A percentile compares a stretch with the other conserved stretches of the same genome.
These are phyloP conservation scores for Adrianichthys oophorus DNA, from an alignment of 2,797 vertebrate species.

Conservation along the genomic window DNA sequence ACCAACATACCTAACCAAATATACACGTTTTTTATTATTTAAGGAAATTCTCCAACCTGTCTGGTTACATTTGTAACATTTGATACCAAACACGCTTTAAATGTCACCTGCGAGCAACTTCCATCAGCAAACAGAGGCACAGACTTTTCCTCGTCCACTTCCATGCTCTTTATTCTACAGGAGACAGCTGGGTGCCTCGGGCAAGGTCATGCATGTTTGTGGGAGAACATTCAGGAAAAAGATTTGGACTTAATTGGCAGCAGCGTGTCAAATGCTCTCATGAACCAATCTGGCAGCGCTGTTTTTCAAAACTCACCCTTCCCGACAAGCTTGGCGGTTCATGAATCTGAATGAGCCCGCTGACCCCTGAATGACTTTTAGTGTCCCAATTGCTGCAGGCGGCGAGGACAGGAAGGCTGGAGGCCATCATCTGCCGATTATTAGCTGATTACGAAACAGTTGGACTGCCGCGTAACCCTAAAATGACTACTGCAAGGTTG, in stretches of 20 bases:
- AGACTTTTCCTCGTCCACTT: slow-evolving; percentile 25
- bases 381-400: slow-evolving; percentile 37
- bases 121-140: not conserved
- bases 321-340: slow-evolving; percentile 30
- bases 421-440: slow-evolving; percentile 27
- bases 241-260: slow-evolving; percentile 69
- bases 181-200: slow-evolving; percentile 69
- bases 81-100: too few relatives aligned
- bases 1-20: too few relatives aligned
- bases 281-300: slow-evolving; percentile 49
- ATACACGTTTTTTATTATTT: too few relatives aligned
- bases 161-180: slow-evolving; percentile 56
- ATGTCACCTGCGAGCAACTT: too few relatives aligned
- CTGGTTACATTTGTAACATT: too few relatives aligned
- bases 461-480: not conserved
- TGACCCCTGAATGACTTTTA: slow-evolving; percentile 57
- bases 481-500: slow-evolving; percentile 1
- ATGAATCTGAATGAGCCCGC: slow-evolving; percentile 54
- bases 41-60: too few relatives aligned
- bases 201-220: slow-evolving; percentile 45
- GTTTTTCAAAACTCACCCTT: slow-evolving; percentile 42
- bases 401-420: slow-evolving; percentile 11
- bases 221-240: slow-evolving; percentile 31
- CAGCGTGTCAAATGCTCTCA: slow-evolving; percentile 60
- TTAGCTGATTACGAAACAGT: slow-evolving; percentile 11